Evolutionary conservation across 2,797 vertebrate species (phyloP).

Genomic region (Takifugu rubripes): DNA sequence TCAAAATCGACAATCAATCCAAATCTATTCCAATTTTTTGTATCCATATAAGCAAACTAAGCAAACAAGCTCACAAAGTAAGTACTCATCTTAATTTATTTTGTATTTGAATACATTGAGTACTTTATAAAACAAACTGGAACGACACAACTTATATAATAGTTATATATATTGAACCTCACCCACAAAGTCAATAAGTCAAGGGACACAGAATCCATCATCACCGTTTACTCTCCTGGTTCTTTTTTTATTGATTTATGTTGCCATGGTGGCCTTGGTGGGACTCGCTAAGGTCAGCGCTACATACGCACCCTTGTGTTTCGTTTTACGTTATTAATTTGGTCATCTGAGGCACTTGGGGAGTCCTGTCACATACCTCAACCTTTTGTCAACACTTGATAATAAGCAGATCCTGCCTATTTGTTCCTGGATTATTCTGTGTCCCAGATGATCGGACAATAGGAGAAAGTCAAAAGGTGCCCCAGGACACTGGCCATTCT

Average conservation of each 20-base stretch:
- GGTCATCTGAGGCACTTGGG: conserved; percentile 1
- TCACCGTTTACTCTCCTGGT: conserved; percentile 49
- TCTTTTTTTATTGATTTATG: conserved; percentile 21
- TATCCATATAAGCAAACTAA: too few species aligned
- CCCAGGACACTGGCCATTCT: too few species aligned
- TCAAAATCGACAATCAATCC: too few species aligned
- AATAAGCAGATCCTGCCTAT: conserved; percentile 15
- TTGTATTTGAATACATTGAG: too few species aligned
- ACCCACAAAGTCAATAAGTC: neutral
- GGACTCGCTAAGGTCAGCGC: conserved; percentile 52
- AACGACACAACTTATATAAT: neutral
- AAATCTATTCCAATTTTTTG: too few species aligned
- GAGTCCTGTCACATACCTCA: conserved; percentile 11
- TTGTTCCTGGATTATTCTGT: too few species aligned
- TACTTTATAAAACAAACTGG: neutral
- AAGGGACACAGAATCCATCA: conserved; percentile 44
- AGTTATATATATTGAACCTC: neutral
- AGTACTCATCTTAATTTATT: too few species aligned
- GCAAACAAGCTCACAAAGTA: too few species aligned
- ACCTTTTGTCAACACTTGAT: conserved; percentile 63
- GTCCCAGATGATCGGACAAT: too few species aligned
- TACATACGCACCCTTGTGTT: conserved; percentile 41
- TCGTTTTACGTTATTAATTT: conserved; percentile 2
- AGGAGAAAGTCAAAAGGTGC: too few species aligned
- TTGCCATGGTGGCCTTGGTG: conserved; percentile 28